Evolutionary conservation across 1,140 invertebrate genomes (phyloP).

Genomic region (Drosophila eugracilis): DNA sequence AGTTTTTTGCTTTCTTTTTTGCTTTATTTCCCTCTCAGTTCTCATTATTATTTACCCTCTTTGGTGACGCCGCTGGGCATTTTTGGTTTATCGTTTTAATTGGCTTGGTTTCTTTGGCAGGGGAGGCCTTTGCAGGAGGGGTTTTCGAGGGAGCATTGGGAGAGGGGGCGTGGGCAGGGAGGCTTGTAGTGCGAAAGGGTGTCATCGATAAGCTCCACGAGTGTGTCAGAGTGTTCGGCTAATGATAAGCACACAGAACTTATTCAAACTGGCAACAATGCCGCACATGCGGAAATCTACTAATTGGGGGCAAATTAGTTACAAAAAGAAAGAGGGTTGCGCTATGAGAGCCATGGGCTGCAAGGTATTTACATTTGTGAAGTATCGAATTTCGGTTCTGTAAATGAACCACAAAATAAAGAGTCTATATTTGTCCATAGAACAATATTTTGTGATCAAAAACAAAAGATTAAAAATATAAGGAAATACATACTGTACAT

Average conservation of each 20-base stretch:
- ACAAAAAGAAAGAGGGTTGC: conserved; percentile 19
- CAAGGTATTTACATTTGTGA: too few relatives aligned
- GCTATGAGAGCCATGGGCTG: too few relatives aligned
- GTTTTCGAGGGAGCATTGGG: too few relatives aligned
- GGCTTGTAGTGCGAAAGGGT: neutral
- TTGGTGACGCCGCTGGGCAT: conserved; percentile 50
- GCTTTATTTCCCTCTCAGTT: conserved; percentile 14
- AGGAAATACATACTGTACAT: too few relatives aligned
- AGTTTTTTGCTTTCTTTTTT: conserved; percentile 4
- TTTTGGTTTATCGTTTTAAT: conserved; percentile 81
- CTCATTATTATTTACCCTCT: conserved; percentile 32
- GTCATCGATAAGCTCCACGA: conserved; percentile 33
- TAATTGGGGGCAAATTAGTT: conserved; percentile 44
- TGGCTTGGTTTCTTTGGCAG: conserved; percentile 48
- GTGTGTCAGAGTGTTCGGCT: conserved; percentile 47
- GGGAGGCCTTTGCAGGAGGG: conserved; percentile 1
- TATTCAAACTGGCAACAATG: conserved; percentile 16
- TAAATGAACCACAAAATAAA: too few relatives aligned
- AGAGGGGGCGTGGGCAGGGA: too few relatives aligned
- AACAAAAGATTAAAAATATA: too few relatives aligned
- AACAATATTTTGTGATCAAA: too few relatives aligned
- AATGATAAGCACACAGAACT: conserved; percentile 69
- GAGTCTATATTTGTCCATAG: too few relatives aligned
- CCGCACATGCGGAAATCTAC: conserved; percentile 14
- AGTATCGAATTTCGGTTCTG: too few relatives aligned